phyloP scores from a whole-genome alignment of 1,140 invertebrate genomes.

The Drosophila sulfurigaster region DNA sequence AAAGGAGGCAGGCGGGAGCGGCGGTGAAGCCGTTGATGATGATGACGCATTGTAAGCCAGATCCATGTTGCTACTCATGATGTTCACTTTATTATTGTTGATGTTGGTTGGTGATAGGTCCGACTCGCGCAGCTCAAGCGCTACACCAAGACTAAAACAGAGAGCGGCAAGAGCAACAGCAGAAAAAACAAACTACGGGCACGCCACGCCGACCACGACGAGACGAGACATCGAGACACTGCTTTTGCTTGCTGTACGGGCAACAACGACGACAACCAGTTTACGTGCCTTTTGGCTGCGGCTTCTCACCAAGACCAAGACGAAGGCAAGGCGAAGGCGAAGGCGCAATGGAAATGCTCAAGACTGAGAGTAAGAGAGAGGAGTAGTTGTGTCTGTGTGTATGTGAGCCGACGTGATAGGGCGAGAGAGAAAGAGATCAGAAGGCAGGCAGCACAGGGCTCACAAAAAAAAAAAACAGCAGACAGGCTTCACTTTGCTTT shows the following conservation, averaged over 20 bases:
- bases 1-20: slow-evolving; percentile 49
- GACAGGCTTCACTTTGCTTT: slow-evolving; percentile 52
- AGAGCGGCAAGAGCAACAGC: slow-evolving; percentile 42
- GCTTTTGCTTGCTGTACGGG: slow-evolving; percentile 51
- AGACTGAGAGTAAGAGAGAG: slow-evolving; percentile 9
- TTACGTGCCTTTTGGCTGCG: slow-evolving; percentile 79
- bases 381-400: not conserved
- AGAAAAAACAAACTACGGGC: slow-evolving; percentile 60
- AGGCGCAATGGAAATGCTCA: slow-evolving; percentile 61
- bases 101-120: slow-evolving; percentile 35
- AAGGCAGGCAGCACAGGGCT: slow-evolving; percentile 17
- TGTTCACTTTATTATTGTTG: slow-evolving; percentile 6
- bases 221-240: slow-evolving; percentile 7
- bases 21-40: slow-evolving; percentile 51
- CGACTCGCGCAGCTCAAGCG: slow-evolving; percentile 77
- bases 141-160: slow-evolving; percentile 56
- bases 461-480: slow-evolving; percentile 23
- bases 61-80: slow-evolving; percentile 52
- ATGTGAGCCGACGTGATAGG: not conserved
- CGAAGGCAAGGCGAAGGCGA: slow-evolving; percentile 43
- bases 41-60: slow-evolving; percentile 74
- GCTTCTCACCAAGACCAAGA: slow-evolving; percentile 24
- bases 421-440: slow-evolving; percentile 23
- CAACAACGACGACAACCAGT: slow-evolving; percentile 68
- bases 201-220: slow-evolving; percentile 48